A percentile compares a stretch with the other conserved stretches of the same genome.
phyloP scores from a whole-genome alignment of 2,797 vertebrate species.

The Carapus acus region DNA sequence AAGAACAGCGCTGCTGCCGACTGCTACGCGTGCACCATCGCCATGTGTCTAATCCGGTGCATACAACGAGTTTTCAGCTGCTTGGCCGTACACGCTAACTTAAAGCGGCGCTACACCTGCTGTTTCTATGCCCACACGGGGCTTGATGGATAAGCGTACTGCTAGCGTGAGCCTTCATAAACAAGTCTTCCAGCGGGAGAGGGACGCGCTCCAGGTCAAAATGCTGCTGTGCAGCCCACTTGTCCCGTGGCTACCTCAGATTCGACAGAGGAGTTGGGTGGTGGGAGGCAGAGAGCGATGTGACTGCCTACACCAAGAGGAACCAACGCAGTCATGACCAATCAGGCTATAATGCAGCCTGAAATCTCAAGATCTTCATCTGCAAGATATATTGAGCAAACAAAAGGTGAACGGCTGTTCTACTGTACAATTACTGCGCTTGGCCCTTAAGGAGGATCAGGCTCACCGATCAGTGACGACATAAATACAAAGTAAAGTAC shows the following conservation, averaged over 20 bases:
- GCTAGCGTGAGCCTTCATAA: constrained; percentile 32
- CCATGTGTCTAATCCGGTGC: constrained; percentile 13
- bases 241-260: constrained; percentile 38
- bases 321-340: constrained; percentile 42
- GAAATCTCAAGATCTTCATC: constrained; percentile 53
- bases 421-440: constrained; percentile 35
- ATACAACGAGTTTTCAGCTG: constrained; percentile 18
- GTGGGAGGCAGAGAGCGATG: constrained; percentile 50
- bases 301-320: constrained; percentile 52
- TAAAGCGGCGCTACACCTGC: constrained; percentile 8
- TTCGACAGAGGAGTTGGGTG: too few relatives aligned
- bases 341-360: constrained; percentile 60
- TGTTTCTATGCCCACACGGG: constrained; percentile 16
- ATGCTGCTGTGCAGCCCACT: constrained; percentile 39
- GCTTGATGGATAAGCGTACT: constrained; percentile 21
- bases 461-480: constrained; percentile 22
- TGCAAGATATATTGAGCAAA: constrained; percentile 42
- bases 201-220: constrained; percentile 53
- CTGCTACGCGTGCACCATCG: constrained; percentile 21
- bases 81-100: constrained; percentile 8
- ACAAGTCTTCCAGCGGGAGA: constrained; percentile 33
- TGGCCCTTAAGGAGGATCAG: constrained; percentile 25
- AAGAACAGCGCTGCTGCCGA: constrained; percentile 30
- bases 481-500: constrained; percentile 34
- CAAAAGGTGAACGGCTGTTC: constrained; percentile 37